Evolutionary conservation across 2,888 invertebrate genomes (phyloP).

Genomic region (Nephrotoma flavescens): DNA sequence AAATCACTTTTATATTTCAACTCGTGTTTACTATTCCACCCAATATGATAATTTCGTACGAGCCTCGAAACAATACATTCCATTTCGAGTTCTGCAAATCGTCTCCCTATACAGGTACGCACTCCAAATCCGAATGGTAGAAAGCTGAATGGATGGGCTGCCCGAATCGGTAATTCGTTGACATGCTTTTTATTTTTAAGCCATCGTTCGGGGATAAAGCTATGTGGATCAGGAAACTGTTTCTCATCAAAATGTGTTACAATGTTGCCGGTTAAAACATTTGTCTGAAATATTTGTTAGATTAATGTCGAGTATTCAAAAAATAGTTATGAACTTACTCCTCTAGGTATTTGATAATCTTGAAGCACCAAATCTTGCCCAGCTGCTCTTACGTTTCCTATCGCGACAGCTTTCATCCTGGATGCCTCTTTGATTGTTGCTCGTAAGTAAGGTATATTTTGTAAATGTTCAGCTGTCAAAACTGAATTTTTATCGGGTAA

Average conservation of each 20-base stretch:
- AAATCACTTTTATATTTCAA: background rate
- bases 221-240: conserved; percentile 39
- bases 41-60: background rate
- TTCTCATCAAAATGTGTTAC: conserved; percentile 23
- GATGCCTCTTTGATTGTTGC: conserved; percentile 49
- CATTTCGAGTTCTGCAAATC: conserved; percentile 53
- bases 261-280: background rate
- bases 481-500: conserved; percentile 19
- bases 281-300: background rate
- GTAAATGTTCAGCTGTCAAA: conserved; percentile 7
- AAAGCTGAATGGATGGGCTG: conserved; percentile 34
- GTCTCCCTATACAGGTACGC: conserved; percentile 46
- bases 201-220: conserved; percentile 56
- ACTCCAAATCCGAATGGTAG: conserved; percentile 50
- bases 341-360: conserved; percentile 33
- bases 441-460: conserved; percentile 35
- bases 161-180: background rate
- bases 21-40: background rate
- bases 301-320: background rate
- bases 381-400: conserved; percentile 30
- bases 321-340: conserved; percentile 19
- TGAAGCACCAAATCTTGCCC: conserved; percentile 32
- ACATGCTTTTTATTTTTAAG: conserved; percentile 26
- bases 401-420: conserved; percentile 32
- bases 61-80: conserved; percentile 30